A percentile compares a stretch with the other conserved stretches of the same genome.
Conservation (phyloP, 2,113 vertebrate genomes). For the Plecotus auritus region DNA sequence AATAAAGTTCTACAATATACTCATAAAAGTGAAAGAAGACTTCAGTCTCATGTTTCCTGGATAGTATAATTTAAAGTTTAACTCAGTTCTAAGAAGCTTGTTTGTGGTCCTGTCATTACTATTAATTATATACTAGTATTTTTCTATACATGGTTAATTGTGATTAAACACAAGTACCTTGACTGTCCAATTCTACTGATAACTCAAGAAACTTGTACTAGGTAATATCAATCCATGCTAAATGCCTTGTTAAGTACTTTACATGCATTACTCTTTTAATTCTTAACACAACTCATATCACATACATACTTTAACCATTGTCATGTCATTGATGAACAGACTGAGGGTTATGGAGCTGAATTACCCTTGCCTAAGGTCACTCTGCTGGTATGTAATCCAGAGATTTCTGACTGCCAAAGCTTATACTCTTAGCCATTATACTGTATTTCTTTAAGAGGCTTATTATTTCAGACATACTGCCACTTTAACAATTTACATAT, state of each 20-base stretch:
- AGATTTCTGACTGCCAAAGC: neutral
- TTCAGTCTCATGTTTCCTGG: neutral
- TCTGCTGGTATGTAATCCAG: neutral
- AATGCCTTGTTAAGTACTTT: neutral
- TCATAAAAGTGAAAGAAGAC: neutral
- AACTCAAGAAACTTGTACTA: neutral
- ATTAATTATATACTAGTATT: neutral
- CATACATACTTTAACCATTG: neutral
- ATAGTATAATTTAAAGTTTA: neutral
- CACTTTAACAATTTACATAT: neutral
- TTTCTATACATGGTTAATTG: neutral
- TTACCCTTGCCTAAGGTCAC: neutral
- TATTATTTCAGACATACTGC: neutral
- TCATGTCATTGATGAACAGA: neutral
- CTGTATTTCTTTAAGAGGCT: neutral
- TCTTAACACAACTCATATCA: neutral
- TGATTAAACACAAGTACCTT: neutral
- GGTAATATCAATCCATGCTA: neutral
- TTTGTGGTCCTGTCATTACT: neutral
- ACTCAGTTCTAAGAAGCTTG: neutral
- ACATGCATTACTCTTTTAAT: neutral
- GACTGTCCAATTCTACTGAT: neutral
- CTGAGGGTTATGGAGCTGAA: neutral
- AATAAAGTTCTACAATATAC: neutral
- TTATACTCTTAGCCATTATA: neutral